Conservation (phyloP, 2,888 invertebrate species). For the Coleophora flavipennella region DNA sequence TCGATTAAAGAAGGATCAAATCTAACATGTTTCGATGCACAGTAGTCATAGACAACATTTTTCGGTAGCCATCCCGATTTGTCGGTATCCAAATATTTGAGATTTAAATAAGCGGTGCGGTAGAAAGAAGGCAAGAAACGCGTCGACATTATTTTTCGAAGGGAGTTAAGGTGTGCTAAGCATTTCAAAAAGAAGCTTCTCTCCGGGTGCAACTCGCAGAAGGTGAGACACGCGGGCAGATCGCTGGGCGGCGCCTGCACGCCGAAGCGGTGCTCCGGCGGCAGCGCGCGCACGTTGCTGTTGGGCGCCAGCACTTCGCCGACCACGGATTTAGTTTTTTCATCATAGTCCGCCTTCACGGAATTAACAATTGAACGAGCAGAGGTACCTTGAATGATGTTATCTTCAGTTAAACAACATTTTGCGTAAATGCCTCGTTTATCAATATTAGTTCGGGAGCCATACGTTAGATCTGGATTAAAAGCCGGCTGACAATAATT, state of each 20-base stretch:
- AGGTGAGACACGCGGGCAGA: slow-evolving; percentile 53
- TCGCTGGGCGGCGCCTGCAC: slow-evolving; percentile 49
- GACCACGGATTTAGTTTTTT: slow-evolving; percentile 37
- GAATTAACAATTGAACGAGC: slow-evolving; percentile 40
- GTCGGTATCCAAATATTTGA: slow-evolving; percentile 46
- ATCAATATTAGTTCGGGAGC: slow-evolving; percentile 51
- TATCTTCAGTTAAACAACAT: slow-evolving; percentile 54
- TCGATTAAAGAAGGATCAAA: slow-evolving; percentile 64
- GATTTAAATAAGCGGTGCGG: slow-evolving; percentile 34
- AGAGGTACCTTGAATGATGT: slow-evolving; percentile 39
- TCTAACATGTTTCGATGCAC: slow-evolving; percentile 47
- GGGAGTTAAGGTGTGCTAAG: slow-evolving; percentile 53
- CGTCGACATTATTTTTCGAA: slow-evolving; percentile 39
- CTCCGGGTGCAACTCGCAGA: slow-evolving; percentile 40
- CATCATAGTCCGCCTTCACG: slow-evolving; percentile 50
- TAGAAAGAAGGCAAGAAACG: slow-evolving; percentile 44
- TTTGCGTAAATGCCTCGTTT: slow-evolving; percentile 59
- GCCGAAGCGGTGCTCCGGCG: slow-evolving; percentile 62
- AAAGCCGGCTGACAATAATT: slow-evolving; percentile 54
- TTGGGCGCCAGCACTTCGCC: slow-evolving; percentile 61
- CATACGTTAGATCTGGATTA: slow-evolving; percentile 52
- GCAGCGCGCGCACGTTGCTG: slow-evolving; percentile 56
- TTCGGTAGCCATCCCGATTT: slow-evolving; percentile 59
- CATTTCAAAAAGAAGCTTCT: slow-evolving; percentile 53
- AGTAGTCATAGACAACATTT: slow-evolving; percentile 50